Conservation (phyloP, 2,113 vertebrate species). For the Pachypanchax playfairii region DNA sequence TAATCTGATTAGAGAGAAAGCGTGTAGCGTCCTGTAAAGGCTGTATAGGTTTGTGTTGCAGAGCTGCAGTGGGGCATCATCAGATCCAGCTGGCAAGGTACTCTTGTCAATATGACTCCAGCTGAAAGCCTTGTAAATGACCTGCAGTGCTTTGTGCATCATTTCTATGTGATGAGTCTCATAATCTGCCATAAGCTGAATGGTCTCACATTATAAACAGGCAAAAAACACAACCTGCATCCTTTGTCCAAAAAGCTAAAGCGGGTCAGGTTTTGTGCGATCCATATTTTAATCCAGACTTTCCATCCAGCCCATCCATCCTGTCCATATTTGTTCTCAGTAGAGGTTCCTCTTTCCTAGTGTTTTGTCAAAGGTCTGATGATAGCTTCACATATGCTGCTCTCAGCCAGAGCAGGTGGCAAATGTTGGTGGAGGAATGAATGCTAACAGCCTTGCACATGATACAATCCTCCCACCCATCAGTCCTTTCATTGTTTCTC, state of each 20-base stretch:
- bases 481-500: slow-evolving; percentile 2
- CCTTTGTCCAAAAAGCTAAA: slow-evolving; percentile 45
- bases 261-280: slow-evolving; percentile 44
- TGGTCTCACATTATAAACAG: slow-evolving; percentile 35
- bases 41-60: slow-evolving; percentile 27
- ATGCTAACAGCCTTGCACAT: slow-evolving; percentile 40
- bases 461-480: slow-evolving; percentile 19
- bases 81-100: slow-evolving; percentile 46
- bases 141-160: slow-evolving; percentile 36
- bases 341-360: slow-evolving; percentile 57
- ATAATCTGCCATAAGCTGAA: slow-evolving; percentile 56
- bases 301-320: slow-evolving; percentile 22
- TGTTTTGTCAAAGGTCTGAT: slow-evolving; percentile 52
- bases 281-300: slow-evolving; percentile 49
- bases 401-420: slow-evolving; percentile 71
- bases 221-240: slow-evolving; percentile 8
- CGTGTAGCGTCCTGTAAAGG: slow-evolving; percentile 41
- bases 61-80: slow-evolving; percentile 23
- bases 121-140: slow-evolving; percentile 37
- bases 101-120: slow-evolving; percentile 18
- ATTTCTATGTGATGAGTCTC: slow-evolving; percentile 34
- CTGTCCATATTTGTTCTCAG: slow-evolving; percentile 66
- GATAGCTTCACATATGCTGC: slow-evolving; percentile 67
- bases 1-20: slow-evolving; percentile 21
- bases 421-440: slow-evolving; percentile 54